Evolutionary conservation across 2,888 invertebrate species (phyloP).

Genomic region (Trichopoda pennipes): DNA sequence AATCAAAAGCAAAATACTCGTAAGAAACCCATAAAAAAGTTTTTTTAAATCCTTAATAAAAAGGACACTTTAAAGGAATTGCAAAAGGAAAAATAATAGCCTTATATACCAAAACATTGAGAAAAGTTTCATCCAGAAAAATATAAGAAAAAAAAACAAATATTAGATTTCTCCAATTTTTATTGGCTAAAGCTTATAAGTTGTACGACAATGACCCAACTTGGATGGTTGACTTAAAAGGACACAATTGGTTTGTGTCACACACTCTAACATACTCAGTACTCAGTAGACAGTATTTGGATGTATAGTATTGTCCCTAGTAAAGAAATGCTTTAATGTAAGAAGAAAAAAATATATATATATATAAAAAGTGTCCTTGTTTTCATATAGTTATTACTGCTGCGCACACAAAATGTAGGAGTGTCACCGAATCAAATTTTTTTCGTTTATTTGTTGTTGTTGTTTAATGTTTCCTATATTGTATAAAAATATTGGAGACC

Average conservation of each 20-base stretch:
- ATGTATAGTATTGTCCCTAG: slow-evolving; percentile 63
- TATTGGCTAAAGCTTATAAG: slow-evolving; percentile 73
- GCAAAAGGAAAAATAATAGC: slow-evolving; percentile 24
- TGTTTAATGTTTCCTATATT: slow-evolving; percentile 32
- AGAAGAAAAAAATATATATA: slow-evolving; percentile 9
- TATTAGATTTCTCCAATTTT: slow-evolving; percentile 68
- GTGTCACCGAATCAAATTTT: slow-evolving; percentile 60
- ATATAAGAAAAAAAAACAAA: slow-evolving; percentile 34
- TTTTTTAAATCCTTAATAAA: slow-evolving; percentile 37
- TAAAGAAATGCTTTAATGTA: slow-evolving; percentile 37
- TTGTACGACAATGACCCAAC: slow-evolving; percentile 72
- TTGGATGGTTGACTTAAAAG: slow-evolving; percentile 70
- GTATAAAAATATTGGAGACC: slow-evolving; percentile 20
- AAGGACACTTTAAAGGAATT: slow-evolving; percentile 50
- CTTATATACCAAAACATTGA: not conserved
- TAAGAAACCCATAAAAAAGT: slow-evolving; percentile 38
- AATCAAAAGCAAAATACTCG: slow-evolving; percentile 12
- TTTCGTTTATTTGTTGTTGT: slow-evolving; percentile 38
- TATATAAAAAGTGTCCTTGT: slow-evolving; percentile 67
- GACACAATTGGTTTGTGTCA: slow-evolving; percentile 74
- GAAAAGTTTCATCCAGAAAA: slow-evolving; percentile 31
- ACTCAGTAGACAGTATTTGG: slow-evolving; percentile 16
- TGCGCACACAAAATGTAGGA: slow-evolving; percentile 69
- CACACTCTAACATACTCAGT: slow-evolving; percentile 50
- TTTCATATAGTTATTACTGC: slow-evolving; percentile 66